Percentiles rank a stretch among this genome's conserved stretches.
Conservation (phyloP, 1,140 invertebrate genomes). For the Portunus trituberculatus region DNA sequence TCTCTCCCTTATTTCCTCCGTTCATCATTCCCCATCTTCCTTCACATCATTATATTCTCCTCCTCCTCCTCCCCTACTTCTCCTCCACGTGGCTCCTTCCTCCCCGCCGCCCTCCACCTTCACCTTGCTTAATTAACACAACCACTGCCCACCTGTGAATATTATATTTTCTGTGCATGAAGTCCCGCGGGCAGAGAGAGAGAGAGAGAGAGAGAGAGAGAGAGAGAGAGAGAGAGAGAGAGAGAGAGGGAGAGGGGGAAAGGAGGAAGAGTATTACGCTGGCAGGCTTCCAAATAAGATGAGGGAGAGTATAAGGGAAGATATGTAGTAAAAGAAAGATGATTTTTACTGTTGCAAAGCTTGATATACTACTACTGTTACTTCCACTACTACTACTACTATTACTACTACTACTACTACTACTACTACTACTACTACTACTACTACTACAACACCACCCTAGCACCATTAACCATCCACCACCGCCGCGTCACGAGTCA, state of each 20-base stretch:
- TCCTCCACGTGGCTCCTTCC: not conserved
- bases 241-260: not conserved
- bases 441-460: not conserved
- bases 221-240: constrained; percentile 3
- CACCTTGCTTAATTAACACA: not conserved
- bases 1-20: not conserved
- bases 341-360: no score
- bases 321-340: not conserved
- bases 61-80: not conserved
- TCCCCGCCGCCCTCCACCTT: not conserved
- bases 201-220: not conserved
- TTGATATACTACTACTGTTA: not conserved
- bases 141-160: not conserved
- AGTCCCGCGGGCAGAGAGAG: not conserved
- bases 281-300: not conserved
- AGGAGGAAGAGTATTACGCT: not conserved
- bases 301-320: not conserved
- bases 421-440: not conserved
- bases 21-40: not conserved
- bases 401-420: not conserved
- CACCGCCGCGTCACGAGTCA: no score
- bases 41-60: not conserved
- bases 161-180: not conserved
- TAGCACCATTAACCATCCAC: no score
- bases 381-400: constrained; percentile 16